These are phyloP conservation scores for Prenolepis imparis DNA, from an alignment of 2,888 invertebrate species.

Conservation along the genomic window DNA sequence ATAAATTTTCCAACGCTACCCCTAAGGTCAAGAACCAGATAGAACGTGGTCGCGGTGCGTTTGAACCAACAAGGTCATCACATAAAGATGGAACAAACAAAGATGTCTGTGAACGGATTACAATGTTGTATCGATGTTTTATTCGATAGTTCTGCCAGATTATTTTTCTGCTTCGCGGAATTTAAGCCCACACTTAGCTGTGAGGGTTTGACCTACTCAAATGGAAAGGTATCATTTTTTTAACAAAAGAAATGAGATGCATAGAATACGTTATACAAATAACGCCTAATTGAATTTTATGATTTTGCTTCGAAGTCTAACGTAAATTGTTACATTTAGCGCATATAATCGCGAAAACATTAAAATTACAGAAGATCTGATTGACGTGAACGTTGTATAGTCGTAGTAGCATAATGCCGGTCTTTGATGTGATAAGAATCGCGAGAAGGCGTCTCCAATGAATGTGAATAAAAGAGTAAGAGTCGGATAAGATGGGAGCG, in stretches of 20 bases:
- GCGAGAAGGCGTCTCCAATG: background rate
- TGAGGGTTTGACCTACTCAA: background rate
- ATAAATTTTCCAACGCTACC: slow-evolving; percentile 46
- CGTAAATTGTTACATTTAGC: background rate
- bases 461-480: slow-evolving; percentile 38
- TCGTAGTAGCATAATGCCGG: slow-evolving; percentile 22
- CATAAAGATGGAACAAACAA: slow-evolving; percentile 29
- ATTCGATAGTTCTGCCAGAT: background rate
- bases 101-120: background rate
- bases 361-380: slow-evolving; percentile 1
- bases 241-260: background rate
- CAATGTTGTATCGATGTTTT: slow-evolving; percentile 24
- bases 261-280: background rate
- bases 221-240: slow-evolving; percentile 16
- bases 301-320: background rate
- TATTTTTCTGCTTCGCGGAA: slow-evolving; percentile 4
- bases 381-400: slow-evolving; percentile 18
- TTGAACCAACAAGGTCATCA: slow-evolving; percentile 23
- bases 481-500: background rate
- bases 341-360: background rate
- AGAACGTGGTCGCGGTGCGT: background rate
- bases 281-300: background rate
- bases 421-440: slow-evolving; percentile 52
- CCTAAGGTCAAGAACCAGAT: slow-evolving; percentile 20
- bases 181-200: no score